Percentiles rank a stretch among this genome's conserved stretches.
These are phyloP conservation scores for Pseudorhiza aurosa DNA, from an alignment of 30 jellyfish, hydroid and myxozoan genomes.

Conservation along the genomic window DNA sequence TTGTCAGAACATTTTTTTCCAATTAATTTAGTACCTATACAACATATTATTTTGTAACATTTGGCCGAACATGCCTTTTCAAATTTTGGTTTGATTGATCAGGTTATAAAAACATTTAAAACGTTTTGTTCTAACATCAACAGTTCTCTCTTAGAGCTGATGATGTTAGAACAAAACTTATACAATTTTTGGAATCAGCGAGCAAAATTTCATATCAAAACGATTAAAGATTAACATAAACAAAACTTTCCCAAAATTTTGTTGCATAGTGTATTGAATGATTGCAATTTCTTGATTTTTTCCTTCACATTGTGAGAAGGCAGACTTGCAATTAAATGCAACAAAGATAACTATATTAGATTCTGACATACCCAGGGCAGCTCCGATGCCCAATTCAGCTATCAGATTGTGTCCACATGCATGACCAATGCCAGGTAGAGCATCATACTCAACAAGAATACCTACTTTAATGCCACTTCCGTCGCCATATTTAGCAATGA, in stretches of 20 bases:
- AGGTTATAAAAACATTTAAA: neutral
- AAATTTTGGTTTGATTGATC: neutral
- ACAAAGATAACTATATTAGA: no score
- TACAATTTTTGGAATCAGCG: neutral
- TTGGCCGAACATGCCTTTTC: neutral
- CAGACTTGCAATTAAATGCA: no score
- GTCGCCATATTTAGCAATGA: slow-evolving; percentile 81
- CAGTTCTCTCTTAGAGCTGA: no score
- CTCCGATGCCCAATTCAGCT: slow-evolving; percentile 93
- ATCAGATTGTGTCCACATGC: slow-evolving; percentile 97
- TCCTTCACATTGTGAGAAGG: no score
- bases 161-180: neutral
- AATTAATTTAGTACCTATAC: neutral
- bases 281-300: no score
- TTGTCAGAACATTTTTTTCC: neutral
- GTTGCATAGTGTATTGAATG: no score
- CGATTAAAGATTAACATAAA: no score
- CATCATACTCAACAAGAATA: slow-evolving; percentile 91
- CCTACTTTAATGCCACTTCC: slow-evolving; percentile 83
- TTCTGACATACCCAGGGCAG: slow-evolving; percentile 79
- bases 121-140: no score
- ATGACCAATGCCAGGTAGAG: slow-evolving; percentile 98
- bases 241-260: no score
- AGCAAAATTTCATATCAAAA: neutral
- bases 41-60: neutral